Evolutionary conservation across 1,140 invertebrate genomes (phyloP), one percentile per base, ranked within the genome.

Genomic region (Onthophagus taurus): DNA sequence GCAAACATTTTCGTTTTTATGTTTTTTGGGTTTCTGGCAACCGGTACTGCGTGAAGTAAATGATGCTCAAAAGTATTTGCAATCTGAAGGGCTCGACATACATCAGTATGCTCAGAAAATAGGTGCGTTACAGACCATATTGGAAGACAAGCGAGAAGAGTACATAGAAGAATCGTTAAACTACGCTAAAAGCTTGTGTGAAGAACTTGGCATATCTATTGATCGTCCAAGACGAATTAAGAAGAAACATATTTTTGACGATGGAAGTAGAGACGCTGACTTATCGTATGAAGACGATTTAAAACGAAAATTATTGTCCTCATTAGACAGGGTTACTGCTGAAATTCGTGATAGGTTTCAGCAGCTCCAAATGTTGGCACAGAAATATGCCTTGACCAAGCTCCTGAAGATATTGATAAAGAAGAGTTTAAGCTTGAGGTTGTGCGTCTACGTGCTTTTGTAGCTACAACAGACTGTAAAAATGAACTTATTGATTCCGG

Each of bases 1-100:
- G n/a, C n/a, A n/a, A n/a, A n/a, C n/a, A 26, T 26, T 26, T 50
- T 47, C 45, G n/a, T 50, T 50, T 50, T 31, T 50, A 12, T 49
- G 45, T 48, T 50, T 34, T 18, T 42, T 50, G 20, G 24, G 24
- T 26, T n/a, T 26, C 24, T 26, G 24, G 24, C 24, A 26, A 7
- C 24, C 24, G 7, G n/a, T 26, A n/a, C 24, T n/a, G n/a, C 24
- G n/a, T n/a, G n/a, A 26, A 26, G 24, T 26, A 26, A 26, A 26
- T n/a, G 24, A 26, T 26, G 24, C 24, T 7, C 24, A 26, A 26
- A 26, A 26, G n/a, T 26, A 26, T n/a, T 26, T 26, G n/a, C 24
- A 26, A 26, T 7, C 24, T 7, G n/a, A 26, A n/a, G n/a, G n/a
- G n/a, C n/a, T n/a, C n/a, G n/a, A 7, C n/a, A 26, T 26, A 26